A percentile compares a stretch with the other conserved stretches of the same genome.
phyloP scores from a whole-genome alignment of 2,888 invertebrate genomes.

The Sicus ferrugineus region DNA sequence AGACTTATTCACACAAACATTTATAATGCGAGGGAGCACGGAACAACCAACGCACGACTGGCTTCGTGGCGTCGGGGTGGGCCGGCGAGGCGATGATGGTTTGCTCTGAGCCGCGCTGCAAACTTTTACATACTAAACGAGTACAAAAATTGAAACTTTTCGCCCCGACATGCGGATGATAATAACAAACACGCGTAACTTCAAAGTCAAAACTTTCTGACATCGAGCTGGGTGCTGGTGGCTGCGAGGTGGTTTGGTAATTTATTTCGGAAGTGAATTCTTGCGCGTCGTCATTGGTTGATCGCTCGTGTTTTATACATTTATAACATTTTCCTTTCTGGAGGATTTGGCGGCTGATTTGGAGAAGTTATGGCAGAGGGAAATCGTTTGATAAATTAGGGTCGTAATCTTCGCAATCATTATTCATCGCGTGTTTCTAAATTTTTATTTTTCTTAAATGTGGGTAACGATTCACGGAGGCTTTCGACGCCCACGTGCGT shows the following conservation, averaged over 20 bases:
- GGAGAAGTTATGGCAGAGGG: constrained; percentile 24
- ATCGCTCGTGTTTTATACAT: constrained; percentile 56
- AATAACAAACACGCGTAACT: constrained; percentile 55
- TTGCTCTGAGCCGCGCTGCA: background rate
- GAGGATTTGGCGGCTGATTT: background rate
- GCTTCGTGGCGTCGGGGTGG: constrained; percentile 1
- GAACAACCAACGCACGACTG: constrained; percentile 36
- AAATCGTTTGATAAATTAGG: constrained; percentile 57
- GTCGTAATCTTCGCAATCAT: constrained; percentile 58
- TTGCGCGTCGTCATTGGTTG: constrained; percentile 60
- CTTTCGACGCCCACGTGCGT: too few relatives aligned
- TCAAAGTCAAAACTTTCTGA: constrained; percentile 56
- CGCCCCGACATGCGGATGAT: constrained; percentile 51
- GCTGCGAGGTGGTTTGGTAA: constrained; percentile 37
- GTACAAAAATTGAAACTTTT: constrained; percentile 35
- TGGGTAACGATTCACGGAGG: too few relatives aligned
- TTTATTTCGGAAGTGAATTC: constrained; percentile 58
- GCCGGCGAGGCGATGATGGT: background rate
- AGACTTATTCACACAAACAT: constrained; percentile 41
- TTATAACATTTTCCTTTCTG: constrained; percentile 44
- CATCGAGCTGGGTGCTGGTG: constrained; percentile 41
- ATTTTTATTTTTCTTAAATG: constrained; percentile 16
- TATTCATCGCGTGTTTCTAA: constrained; percentile 48
- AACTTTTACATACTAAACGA: constrained; percentile 29
- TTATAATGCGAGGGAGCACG: constrained; percentile 24